phyloP scores from a whole-genome alignment of 2,113 vertebrate genomes.

The Dendrocopos noguchii region DNA sequence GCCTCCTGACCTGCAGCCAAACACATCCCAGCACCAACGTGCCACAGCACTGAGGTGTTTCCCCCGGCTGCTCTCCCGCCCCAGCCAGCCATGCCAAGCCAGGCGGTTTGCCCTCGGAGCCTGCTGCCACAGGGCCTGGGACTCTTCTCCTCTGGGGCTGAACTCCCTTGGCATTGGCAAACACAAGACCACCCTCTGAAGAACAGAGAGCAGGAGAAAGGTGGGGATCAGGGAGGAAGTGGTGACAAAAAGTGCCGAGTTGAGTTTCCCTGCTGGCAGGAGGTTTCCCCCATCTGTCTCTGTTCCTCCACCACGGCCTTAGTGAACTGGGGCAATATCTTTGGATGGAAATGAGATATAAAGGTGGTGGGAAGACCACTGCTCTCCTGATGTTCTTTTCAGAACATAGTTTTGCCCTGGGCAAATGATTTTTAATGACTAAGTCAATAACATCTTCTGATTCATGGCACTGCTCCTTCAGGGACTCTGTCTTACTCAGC shows the following conservation, averaged over 20 bases:
- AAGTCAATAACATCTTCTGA: background rate
- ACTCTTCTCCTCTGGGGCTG: background rate
- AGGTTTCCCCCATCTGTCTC: background rate
- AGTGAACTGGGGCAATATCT: background rate
- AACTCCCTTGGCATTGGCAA: background rate
- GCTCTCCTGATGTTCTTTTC: background rate
- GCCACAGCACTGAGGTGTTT: background rate
- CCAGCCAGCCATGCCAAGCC: background rate
- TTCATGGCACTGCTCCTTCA: background rate
- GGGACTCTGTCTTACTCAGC: background rate
- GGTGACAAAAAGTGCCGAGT: background rate
- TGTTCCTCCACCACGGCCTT: background rate
- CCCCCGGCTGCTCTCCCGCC: background rate
- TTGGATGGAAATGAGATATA: background rate
- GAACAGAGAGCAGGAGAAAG: background rate
- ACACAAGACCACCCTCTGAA: background rate
- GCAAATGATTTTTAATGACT: background rate
- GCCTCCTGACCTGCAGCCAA: background rate
- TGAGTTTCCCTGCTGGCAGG: background rate
- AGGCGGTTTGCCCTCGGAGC: background rate
- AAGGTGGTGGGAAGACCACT: background rate
- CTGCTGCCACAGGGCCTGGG: accelerated
- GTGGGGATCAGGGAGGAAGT: background rate
- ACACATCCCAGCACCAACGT: background rate
- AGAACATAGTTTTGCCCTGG: background rate